Base-by-base conservation (phyloP, 2,113 vertebrate genomes). In the Pogonocichla stellata region DNA sequence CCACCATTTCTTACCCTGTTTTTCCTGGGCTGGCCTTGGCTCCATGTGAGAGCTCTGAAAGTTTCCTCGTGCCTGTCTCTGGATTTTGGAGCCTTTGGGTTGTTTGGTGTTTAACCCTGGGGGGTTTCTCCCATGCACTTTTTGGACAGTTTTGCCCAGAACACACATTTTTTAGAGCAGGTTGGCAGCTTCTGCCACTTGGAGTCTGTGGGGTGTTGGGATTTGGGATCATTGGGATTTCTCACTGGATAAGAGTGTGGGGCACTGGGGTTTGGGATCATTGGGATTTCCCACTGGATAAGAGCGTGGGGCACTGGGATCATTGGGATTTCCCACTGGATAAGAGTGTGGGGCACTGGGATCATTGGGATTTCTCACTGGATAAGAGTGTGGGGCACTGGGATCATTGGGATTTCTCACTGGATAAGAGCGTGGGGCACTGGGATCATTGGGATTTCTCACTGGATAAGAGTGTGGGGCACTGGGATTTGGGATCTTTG, bases 1-100 rank as follows among this genome's bases (percentile, higher is more conserved):
- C 4, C 51, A 73, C 40, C 48, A 60, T 93, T 94, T 86, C 84
- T 91, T 71, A 73, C 86, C 29, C 9, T 97, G 94, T 97, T 98
- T 97, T 87, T 92, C 82, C 80, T 96, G 91, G 95, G 65, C 34
- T 33, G 90, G 86, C 67, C 62, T 92, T 45, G 58, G 74, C 83
- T 82, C 87, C 17, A 3, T 19, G 33, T 11, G 75, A 43, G 80
- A 83, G 64, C 72, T 22, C 43, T 18, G 82, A 22, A 31, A 47
- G 36, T 33, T 50, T 61, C 78, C 50, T 65, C 73, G 8, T 48
- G 69, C 38, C 14, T 3, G 5, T 34, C 43, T 38, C 77, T 51
- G 81, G 66, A 8, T 62, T 82, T 34, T 62, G 77, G 38, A 74
- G 89, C 17, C 29, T 88, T 73, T 38, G 56, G 91, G 50, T 11